Evolutionary conservation across 2,888 invertebrate genomes (phyloP).

Genomic region (Hymenopus coronatus): DNA sequence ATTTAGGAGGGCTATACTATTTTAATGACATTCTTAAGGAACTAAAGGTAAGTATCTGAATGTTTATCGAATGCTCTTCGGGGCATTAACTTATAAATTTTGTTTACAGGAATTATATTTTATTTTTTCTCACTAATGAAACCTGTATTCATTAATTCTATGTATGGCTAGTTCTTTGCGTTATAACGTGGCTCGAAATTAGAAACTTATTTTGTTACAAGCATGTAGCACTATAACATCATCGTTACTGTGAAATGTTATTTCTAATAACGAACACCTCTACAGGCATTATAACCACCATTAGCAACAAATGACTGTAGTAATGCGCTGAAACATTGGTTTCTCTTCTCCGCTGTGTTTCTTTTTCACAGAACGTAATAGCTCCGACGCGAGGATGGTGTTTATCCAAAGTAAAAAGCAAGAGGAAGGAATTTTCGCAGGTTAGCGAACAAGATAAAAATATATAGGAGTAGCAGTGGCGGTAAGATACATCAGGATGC

Average conservation of each 20-base stretch:
- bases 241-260: not conserved
- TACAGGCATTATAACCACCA: not conserved
- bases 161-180: too few relatives aligned
- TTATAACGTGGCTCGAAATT: not conserved
- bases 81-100: too few relatives aligned
- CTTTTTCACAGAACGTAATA: not conserved
- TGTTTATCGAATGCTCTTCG: too few relatives aligned
- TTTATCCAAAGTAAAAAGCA: not conserved
- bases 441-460: not conserved
- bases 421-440: not conserved
- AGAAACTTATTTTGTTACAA: not conserved
- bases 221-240: not conserved
- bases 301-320: not conserved
- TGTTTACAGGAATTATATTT: too few relatives aligned
- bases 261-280: not conserved
- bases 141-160: too few relatives aligned
- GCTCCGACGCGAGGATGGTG: not conserved
- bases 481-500: not conserved
- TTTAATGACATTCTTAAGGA: too few relatives aligned
- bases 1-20: too few relatives aligned
- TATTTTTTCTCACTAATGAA: too few relatives aligned
- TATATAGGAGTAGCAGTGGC: not conserved
- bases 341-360: not conserved
- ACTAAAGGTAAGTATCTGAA: too few relatives aligned
- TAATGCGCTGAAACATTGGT: not conserved